Percentiles rank a stretch among this genome's conserved stretches.
Conservation (phyloP, 37 sponge, comb jelly and placozoan species). For the Aplysina aerophoba region DNA sequence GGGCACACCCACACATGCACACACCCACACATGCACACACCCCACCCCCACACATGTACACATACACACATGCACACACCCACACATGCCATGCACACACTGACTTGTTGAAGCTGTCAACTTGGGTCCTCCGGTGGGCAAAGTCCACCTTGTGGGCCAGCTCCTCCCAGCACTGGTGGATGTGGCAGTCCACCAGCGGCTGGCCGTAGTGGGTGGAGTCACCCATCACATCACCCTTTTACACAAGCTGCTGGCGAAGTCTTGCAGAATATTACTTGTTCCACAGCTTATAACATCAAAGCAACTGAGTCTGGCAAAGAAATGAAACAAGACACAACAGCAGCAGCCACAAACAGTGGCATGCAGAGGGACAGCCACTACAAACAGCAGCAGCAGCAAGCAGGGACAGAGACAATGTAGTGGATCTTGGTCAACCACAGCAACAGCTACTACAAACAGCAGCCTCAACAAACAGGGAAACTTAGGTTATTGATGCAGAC, state of each 20-base stretch:
- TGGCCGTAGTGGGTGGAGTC: too few relatives aligned
- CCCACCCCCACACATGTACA: too few relatives aligned
- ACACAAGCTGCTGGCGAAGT: too few relatives aligned
- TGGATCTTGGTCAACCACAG: not conserved
- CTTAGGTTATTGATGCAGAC: conserved; percentile 3
- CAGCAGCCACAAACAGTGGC: not conserved
- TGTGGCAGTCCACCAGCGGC: too few relatives aligned
- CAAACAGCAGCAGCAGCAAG: not conserved
- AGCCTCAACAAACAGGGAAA: not conserved
- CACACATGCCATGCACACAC: conserved; percentile 7
- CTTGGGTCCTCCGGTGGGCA: conserved; percentile 18
- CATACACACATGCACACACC: too few relatives aligned
- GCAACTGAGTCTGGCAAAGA: too few relatives aligned
- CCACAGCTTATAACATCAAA: too few relatives aligned
- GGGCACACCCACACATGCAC: too few relatives aligned
- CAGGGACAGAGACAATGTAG: not conserved
- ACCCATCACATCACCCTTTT: too few relatives aligned
- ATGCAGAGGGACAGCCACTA: not conserved
- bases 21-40: too few relatives aligned
- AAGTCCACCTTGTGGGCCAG: conserved; percentile 50
- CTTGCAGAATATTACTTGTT: too few relatives aligned
- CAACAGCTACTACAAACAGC: conserved; percentile 14
- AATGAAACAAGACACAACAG: too few relatives aligned
- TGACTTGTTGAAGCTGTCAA: conserved; percentile 79
- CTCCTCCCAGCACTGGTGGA: conserved; percentile 73